These are phyloP conservation scores for Andrena bicolor DNA, from an alignment of 2,888 invertebrate species.

Conservation along the genomic window DNA sequence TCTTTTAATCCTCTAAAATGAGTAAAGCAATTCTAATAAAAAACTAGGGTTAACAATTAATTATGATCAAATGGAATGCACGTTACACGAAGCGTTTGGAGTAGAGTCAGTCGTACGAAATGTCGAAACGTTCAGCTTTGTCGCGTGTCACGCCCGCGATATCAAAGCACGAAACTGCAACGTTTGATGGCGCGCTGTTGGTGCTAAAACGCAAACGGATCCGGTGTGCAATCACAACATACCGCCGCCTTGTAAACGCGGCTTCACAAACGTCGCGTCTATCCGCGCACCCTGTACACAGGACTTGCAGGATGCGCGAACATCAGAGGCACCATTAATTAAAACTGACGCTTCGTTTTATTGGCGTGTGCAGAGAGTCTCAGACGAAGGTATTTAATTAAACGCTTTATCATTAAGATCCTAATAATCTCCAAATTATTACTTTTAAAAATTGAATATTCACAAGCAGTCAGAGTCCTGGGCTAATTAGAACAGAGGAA, in stretches of 20 bases:
- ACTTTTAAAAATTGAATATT: too few relatives aligned
- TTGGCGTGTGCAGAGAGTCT: not conserved
- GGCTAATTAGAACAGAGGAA: too few relatives aligned
- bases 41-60: not conserved
- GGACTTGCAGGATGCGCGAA: not conserved
- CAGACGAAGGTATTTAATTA: not conserved
- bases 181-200: conserved; percentile 5
- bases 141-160: not conserved
- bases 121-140: conserved; percentile 13
- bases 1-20: not conserved
- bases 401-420: not conserved
- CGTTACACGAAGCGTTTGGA: not conserved
- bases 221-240: conserved; percentile 25
- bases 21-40: not conserved
- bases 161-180: conserved; percentile 39
- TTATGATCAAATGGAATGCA: not conserved
- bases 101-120: not conserved
- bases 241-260: conserved; percentile 16
- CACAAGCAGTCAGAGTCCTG: too few relatives aligned
- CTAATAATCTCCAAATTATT: too few relatives aligned
- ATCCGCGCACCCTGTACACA: not conserved
- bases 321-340: conserved; percentile 5
- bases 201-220: conserved; percentile 32
- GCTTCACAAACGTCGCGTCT: conserved; percentile 6
- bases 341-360: conserved; percentile 17